phyloP scores from a whole-genome alignment of 2,888 invertebrate genomes.

The Stenodera caucasica region DNA sequence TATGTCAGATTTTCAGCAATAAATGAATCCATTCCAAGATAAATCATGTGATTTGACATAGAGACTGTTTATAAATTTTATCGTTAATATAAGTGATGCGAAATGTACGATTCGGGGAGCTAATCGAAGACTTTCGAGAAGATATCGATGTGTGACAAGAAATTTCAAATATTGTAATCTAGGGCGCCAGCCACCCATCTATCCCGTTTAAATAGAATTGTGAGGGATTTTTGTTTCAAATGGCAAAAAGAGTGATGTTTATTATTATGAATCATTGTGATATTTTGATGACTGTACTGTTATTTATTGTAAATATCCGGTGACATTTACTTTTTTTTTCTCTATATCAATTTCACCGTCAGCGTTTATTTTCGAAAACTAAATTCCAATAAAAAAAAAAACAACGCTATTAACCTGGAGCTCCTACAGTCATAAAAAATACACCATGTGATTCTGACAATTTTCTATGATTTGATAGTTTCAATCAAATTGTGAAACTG shows the following conservation, averaged over 20 bases:
- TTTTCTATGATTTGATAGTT: constrained; percentile 48
- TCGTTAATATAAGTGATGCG: constrained; percentile 1
- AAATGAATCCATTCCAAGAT: constrained; percentile 55
- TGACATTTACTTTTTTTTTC: neutral
- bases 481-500: constrained; percentile 48
- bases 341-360: neutral
- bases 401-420: neutral
- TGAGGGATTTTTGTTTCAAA: constrained; percentile 19
- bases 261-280: constrained; percentile 15
- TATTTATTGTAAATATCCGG: constrained; percentile 1
- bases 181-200: neutral
- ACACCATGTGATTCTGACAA: constrained; percentile 10
- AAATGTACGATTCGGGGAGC: neutral
- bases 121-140: neutral
- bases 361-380: no score
- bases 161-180: neutral
- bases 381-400: neutral
- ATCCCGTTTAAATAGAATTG: neutral
- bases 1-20: constrained; percentile 40
- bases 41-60: constrained; percentile 52
- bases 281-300: constrained; percentile 26
- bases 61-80: constrained; percentile 18
- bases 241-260: constrained; percentile 35
- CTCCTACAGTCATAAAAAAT: constrained; percentile 27
- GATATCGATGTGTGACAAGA: neutral